Evolutionary conservation across 2,113 vertebrate species (phyloP).

Genomic region (Hippocampus abdominalis): DNA sequence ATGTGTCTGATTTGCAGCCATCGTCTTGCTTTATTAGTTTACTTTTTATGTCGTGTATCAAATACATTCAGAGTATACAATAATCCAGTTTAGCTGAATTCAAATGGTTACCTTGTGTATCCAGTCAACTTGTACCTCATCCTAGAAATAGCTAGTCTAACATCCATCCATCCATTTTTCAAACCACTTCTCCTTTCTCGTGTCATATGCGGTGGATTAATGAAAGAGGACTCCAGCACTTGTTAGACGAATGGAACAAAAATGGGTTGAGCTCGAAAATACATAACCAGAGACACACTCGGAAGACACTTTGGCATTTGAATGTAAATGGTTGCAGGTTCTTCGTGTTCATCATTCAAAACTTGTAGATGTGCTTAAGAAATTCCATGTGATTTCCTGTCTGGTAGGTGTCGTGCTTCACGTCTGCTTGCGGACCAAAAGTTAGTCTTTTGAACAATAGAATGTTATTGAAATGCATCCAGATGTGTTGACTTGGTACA

Average conservation of each 20-base stretch:
- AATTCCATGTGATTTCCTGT: background rate
- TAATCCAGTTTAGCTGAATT: background rate
- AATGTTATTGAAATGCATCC: background rate
- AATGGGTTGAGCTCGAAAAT: conserved; percentile 48
- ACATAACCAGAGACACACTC: conserved; percentile 28
- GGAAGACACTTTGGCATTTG: conserved; percentile 40
- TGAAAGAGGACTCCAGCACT: background rate
- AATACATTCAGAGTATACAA: background rate
- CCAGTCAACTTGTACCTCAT: background rate
- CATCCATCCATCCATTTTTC: background rate
- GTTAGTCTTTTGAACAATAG: conserved; percentile 22
- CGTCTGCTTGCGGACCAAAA: conserved; percentile 8
- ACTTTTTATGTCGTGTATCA: background rate
- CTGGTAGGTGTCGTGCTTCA: background rate
- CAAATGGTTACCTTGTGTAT: background rate
- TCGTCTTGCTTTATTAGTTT: background rate
- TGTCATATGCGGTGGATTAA: background rate
- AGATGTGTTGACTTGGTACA: background rate
- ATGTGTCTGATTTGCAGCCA: background rate
- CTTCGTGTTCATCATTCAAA: conserved; percentile 15
- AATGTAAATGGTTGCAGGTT: conserved; percentile 22
- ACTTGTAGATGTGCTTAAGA: conserved; percentile 11
- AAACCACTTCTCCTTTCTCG: no score
- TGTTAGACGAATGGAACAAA: conserved; percentile 35
- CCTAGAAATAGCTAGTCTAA: background rate